Base-by-base conservation (phyloP, 2,113 vertebrate genomes). In the Hydrolagus affinis region DNA sequence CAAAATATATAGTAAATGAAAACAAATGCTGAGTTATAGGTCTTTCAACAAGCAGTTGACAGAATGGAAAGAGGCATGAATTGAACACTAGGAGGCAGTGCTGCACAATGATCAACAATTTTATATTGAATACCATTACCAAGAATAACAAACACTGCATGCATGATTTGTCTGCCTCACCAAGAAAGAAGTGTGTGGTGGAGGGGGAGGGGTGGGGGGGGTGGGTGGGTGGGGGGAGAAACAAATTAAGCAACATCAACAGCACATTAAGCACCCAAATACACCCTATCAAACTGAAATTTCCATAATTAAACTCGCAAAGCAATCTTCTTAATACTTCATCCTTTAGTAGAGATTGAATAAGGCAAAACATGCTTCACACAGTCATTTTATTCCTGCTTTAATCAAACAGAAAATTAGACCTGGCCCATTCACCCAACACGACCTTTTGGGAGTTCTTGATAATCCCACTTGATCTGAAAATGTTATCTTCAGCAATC, bases 351-450 rank as follows among this genome's bases (percentile, higher is more conserved):
- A 93, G 91, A 96, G 95, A 95, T 95, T 96, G 95, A 93, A 96
- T 96, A 98, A 99, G 97, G 97, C 97, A 80, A 80, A 80, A 64
- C 77, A 97, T 98, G 96, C 97, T 95, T 96, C 95, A 96, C 93
- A 96, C 95, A 94, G 95, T 95, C 95, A 89, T 92, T 89, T 90
- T 92, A 91, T 95, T 95, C 93, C 93, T 94, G 96, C 92, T 94
- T 96, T 94, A 95, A 92, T 92, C 89, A 90, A 90, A 91, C 89
- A 88, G 89, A 75, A 57, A 74, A 15, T 80, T 64, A 21, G 85
- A 87, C 86, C 86, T 69, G 72, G 19, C 70, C 83, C 76, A 85
- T 73, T 76, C 80, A 69, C 72, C 80, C 86, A 78, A 66, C 77
- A 59, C 70, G 70, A 88, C 23, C 28, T 91, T 92, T 90, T 90